Evolutionary conservation across 2,797 vertebrate genomes (phyloP).

Genomic region (Channa striata): DNA sequence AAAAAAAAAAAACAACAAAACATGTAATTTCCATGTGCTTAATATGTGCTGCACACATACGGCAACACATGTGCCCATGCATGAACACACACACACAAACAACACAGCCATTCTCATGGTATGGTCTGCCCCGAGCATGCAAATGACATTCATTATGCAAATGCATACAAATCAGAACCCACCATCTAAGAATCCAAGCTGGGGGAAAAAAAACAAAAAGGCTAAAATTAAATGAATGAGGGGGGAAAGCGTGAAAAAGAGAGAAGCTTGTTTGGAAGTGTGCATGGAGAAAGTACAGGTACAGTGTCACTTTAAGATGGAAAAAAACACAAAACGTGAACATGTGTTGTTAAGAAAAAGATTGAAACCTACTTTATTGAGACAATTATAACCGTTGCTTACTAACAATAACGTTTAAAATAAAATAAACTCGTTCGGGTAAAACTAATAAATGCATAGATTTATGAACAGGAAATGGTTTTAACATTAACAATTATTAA

Average conservation of each 20-base stretch:
- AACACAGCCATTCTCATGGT: slow-evolving; percentile 90
- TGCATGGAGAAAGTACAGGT: slow-evolving; percentile 45
- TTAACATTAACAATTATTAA: too few species aligned
- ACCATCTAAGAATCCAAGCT: slow-evolving; percentile 91
- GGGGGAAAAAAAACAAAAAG: slow-evolving; percentile 69
- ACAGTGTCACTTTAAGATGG: slow-evolving; percentile 25
- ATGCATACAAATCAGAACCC: slow-evolving; percentile 95
- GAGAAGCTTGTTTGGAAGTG: slow-evolving; percentile 40
- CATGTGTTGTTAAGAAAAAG: slow-evolving; percentile 35
- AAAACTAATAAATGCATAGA: background rate
- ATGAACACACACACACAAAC: slow-evolving; percentile 60
- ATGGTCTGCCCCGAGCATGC: slow-evolving; percentile 93
- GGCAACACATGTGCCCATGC: slow-evolving; percentile 53
- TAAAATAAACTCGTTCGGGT: slow-evolving; percentile 4
- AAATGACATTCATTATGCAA: slow-evolving; percentile 98
- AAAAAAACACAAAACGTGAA: slow-evolving; percentile 15
- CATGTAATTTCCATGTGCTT: slow-evolving; percentile 71
- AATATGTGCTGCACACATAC: slow-evolving; percentile 60
- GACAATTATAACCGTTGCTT: background rate
- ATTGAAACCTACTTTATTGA: slow-evolving; percentile 19
- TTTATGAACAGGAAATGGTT: too few species aligned
- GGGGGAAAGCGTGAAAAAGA: slow-evolving; percentile 30
- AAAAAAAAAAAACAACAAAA: slow-evolving; percentile 12
- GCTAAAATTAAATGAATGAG: slow-evolving; percentile 78
- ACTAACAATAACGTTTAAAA: background rate